A percentile compares a stretch with the other conserved stretches of the same genome.
These are phyloP conservation scores for Sebastiscus albofasciatus DNA, from an alignment of 2,797 vertebrate genomes.

Conservation along the genomic window DNA sequence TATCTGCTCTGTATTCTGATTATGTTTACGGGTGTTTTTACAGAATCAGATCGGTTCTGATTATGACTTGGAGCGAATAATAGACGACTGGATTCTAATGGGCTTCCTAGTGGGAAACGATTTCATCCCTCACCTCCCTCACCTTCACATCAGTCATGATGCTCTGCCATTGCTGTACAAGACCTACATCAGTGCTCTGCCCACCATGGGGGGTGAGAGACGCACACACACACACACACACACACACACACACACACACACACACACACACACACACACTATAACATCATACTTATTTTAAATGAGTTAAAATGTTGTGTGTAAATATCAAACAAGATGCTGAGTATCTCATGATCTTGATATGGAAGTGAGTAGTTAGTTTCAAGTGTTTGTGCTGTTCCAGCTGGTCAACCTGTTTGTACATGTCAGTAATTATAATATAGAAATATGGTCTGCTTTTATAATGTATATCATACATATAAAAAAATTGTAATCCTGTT, in stretches of 20 bases:
- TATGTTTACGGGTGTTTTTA: neutral
- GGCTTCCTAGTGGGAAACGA: constrained; percentile 99
- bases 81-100: constrained; percentile 99
- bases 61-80: constrained; percentile 96
- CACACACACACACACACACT: neutral
- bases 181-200: constrained; percentile 93
- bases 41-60: constrained; percentile 90
- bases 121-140: constrained; percentile 99
- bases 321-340: neutral
- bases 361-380: neutral
- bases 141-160: constrained; percentile 98
- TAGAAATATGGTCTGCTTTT: neutral
- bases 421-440: neutral
- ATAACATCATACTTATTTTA: neutral
- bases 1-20: neutral
- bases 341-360: neutral
- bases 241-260: neutral
- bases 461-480: neutral
- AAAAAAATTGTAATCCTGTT: neutral
- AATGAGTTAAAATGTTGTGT: neutral
- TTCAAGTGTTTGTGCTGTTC: neutral
- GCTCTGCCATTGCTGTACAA: constrained; percentile 96
- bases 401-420: neutral
- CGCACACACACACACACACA: neutral
- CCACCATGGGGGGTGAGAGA: constrained; percentile 90